These are phyloP conservation scores for Melanotaenia parkinsoni DNA, from an alignment of 2,797 vertebrate genomes.

Conservation along the genomic window DNA sequence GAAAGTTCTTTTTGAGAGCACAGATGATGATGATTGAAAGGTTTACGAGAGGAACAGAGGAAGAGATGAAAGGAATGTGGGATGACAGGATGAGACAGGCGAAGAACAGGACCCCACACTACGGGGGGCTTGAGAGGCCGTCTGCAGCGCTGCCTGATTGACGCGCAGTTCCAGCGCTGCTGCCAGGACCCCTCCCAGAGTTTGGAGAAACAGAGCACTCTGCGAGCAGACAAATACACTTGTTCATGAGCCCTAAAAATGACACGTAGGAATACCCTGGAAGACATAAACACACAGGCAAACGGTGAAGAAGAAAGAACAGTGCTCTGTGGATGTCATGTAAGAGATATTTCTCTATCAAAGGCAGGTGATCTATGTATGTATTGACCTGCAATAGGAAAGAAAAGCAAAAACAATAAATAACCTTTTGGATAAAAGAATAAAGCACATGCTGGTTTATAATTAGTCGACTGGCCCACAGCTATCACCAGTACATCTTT, in stretches of 20 bases:
- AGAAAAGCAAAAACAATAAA: slow-evolving; percentile 65
- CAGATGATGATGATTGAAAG: slow-evolving; percentile 59
- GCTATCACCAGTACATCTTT: slow-evolving; percentile 79
- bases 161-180: slow-evolving; percentile 56
- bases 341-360: slow-evolving; percentile 44
- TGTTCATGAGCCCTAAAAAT: slow-evolving; percentile 50
- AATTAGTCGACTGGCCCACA: slow-evolving; percentile 75
- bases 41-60: slow-evolving; percentile 45
- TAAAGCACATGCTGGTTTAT: slow-evolving; percentile 78
- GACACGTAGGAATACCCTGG: slow-evolving; percentile 47
- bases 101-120: slow-evolving; percentile 73
- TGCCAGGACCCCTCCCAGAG: slow-evolving; percentile 63
- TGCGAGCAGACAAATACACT: slow-evolving; percentile 62
- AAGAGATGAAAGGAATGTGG: slow-evolving; percentile 70
- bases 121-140: slow-evolving; percentile 66
- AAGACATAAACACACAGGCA: slow-evolving; percentile 38
- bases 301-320: slow-evolving; percentile 19
- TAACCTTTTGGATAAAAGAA: slow-evolving; percentile 68
- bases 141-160: slow-evolving; percentile 70
- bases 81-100: slow-evolving; percentile 69
- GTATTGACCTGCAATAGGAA: slow-evolving; percentile 3
- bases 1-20: slow-evolving; percentile 45
- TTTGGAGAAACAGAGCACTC: slow-evolving; percentile 43
- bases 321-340: slow-evolving; percentile 17
- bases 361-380: slow-evolving; percentile 29